phyloP scores from a whole-genome alignment of 1,140 invertebrate genomes.

The Zeugodacus cucurbitae region DNA sequence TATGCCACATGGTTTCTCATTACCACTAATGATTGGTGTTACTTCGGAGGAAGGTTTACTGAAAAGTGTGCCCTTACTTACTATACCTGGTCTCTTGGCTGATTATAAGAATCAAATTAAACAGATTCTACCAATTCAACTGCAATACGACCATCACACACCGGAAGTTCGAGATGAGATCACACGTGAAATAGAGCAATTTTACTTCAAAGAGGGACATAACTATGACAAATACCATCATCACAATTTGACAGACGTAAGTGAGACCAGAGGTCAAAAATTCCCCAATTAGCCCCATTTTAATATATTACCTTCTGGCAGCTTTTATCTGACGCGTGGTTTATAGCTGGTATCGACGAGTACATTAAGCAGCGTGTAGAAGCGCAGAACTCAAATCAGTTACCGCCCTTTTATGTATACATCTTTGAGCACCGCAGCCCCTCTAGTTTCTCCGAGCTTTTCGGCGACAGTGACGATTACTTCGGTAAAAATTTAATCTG shows the following conservation, averaged over 20 bases:
- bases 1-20: conserved; percentile 67
- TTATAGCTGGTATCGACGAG: conserved; percentile 71
- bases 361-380: conserved; percentile 69
- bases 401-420: conserved; percentile 73
- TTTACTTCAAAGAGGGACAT: conserved; percentile 70
- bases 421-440: conserved; percentile 73
- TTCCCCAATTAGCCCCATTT: not conserved
- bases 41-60: conserved; percentile 76
- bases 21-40: conserved; percentile 77
- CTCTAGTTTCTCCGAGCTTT: conserved; percentile 76
- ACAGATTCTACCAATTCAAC: conserved; percentile 69
- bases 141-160: conserved; percentile 72
- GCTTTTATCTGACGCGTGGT: conserved; percentile 78
- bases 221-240: conserved; percentile 68
- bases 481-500: conserved; percentile 67
- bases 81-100: conserved; percentile 60
- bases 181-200: conserved; percentile 69
- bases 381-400: conserved; percentile 54
- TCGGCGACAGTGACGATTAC: conserved; percentile 69
- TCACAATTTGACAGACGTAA: conserved; percentile 69
- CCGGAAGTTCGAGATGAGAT: conserved; percentile 65
- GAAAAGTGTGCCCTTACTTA: conserved; percentile 69
- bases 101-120: conserved; percentile 71
- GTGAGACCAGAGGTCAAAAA: conserved; percentile 46
- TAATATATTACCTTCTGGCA: conserved; percentile 50